Percentiles rank a stretch among this genome's conserved stretches.
phyloP scores from a whole-genome alignment of 2,797 vertebrate genomes.

The Myotis daubentonii region DNA sequence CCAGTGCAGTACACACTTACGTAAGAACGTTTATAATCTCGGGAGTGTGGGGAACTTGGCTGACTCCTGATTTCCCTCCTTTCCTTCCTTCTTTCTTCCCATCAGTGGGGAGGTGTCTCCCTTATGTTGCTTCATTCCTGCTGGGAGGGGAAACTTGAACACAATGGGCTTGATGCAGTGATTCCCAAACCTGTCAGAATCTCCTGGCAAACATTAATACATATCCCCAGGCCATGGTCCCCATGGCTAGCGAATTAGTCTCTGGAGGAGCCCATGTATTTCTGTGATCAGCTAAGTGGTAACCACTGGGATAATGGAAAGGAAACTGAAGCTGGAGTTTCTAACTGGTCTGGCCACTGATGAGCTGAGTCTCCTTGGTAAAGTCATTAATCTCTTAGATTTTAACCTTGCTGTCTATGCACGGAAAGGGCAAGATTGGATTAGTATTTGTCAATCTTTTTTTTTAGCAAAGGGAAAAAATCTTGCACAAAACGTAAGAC shows the following conservation, averaged over 20 bases:
- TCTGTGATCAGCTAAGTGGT: neutral
- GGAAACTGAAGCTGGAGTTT: neutral
- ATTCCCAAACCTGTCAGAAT: neutral
- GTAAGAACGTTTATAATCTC: neutral
- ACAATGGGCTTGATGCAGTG: neutral
- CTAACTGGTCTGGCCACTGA: neutral
- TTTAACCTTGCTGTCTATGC: neutral
- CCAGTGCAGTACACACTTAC: neutral
- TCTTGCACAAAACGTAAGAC: neutral
- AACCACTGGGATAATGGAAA: neutral
- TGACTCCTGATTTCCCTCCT: neutral
- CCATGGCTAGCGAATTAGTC: neutral
- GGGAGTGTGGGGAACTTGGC: neutral
- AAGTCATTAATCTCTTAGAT: neutral
- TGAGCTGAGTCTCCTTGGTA: neutral
- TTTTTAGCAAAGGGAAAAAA: neutral
- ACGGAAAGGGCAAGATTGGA: neutral
- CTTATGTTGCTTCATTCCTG: neutral
- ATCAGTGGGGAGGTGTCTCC: neutral
- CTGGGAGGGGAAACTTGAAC: neutral
- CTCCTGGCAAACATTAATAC: neutral
- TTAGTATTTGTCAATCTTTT: neutral
- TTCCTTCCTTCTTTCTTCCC: conserved; percentile 2
- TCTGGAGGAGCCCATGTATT: neutral
- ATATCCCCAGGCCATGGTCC: neutral